Evolutionary conservation across 1,140 invertebrate species (phyloP).

Genomic region (Lucilia cuprina): DNA sequence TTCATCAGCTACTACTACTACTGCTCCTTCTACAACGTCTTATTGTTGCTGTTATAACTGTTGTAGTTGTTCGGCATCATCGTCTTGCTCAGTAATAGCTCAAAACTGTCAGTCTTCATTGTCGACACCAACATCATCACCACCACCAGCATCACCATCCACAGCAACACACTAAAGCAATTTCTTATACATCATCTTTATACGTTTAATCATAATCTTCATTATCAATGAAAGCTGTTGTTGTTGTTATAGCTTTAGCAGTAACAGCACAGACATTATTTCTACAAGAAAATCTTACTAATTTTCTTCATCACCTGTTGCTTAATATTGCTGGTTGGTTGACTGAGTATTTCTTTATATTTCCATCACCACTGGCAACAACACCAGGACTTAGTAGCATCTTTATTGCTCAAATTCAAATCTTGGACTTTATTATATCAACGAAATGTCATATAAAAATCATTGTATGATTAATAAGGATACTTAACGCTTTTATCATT

Average conservation of each 20-base stretch:
- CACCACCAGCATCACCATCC: no score
- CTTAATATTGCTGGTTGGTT: not conserved
- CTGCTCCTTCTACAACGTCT: not conserved
- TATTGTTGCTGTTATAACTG: not conserved
- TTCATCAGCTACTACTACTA: not conserved
- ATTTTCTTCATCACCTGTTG: not conserved
- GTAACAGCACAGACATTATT: not conserved
- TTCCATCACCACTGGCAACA: not conserved
- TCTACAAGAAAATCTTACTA: not conserved
- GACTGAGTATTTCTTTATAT: not conserved
- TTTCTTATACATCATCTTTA: not conserved
- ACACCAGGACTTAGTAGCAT: not conserved
- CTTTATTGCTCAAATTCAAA: not conserved
- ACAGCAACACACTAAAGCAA: not conserved
- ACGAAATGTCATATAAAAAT: constrained; percentile 3
- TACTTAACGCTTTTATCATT: not conserved
- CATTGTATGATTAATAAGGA: not conserved
- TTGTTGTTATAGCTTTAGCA: not conserved
- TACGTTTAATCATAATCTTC: not conserved
- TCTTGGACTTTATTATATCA: not conserved
- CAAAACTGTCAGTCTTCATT: constrained; percentile 2
- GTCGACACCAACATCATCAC: not conserved
- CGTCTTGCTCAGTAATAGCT: not conserved
- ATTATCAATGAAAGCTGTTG: not conserved
- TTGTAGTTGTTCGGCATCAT: not conserved